A percentile compares a stretch with the other conserved stretches of the same genome.
phyloP scores from a whole-genome alignment of 1,140 invertebrate genomes.

The Halesus radiatus region DNA sequence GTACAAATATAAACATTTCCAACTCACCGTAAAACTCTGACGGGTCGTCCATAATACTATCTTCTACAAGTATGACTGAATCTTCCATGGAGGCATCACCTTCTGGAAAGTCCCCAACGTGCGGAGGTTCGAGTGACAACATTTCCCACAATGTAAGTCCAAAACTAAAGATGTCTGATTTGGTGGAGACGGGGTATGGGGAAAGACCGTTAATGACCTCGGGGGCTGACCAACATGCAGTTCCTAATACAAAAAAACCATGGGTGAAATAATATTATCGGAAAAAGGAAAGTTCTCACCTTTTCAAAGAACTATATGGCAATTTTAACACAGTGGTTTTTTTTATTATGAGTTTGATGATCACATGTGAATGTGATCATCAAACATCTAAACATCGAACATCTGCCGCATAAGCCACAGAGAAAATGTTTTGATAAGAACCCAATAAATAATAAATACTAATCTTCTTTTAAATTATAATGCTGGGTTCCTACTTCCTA shows the following conservation, averaged over 20 bases:
- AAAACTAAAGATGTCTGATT: slow-evolving; percentile 86
- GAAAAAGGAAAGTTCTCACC: neutral
- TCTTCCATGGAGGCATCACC: slow-evolving; percentile 59
- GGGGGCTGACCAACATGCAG: slow-evolving; percentile 83
- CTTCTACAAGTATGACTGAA: slow-evolving; percentile 43
- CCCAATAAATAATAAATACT: too few species aligned
- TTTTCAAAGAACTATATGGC: neutral
- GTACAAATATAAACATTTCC: too few species aligned
- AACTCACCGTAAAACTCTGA: slow-evolving; percentile 32
- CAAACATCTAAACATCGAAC: too few species aligned
- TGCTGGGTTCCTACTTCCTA: too few species aligned
- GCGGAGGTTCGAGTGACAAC: slow-evolving; percentile 79
- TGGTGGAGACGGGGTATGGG: slow-evolving; percentile 73
- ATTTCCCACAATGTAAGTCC: slow-evolving; percentile 88
- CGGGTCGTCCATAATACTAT: slow-evolving; percentile 29
- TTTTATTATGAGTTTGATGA: too few species aligned
- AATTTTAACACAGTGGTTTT: neutral
- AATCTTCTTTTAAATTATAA: too few species aligned
- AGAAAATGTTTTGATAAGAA: too few species aligned
- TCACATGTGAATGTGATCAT: too few species aligned
- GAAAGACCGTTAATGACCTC: slow-evolving; percentile 74
- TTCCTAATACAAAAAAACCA: slow-evolving; percentile 68
- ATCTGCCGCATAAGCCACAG: too few species aligned
- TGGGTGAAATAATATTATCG: neutral
- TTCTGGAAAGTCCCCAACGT: slow-evolving; percentile 59